Percentiles rank a stretch among this genome's conserved stretches.
Conservation (phyloP, 2,888 invertebrate genomes). For the Aphodius sticticus region DNA sequence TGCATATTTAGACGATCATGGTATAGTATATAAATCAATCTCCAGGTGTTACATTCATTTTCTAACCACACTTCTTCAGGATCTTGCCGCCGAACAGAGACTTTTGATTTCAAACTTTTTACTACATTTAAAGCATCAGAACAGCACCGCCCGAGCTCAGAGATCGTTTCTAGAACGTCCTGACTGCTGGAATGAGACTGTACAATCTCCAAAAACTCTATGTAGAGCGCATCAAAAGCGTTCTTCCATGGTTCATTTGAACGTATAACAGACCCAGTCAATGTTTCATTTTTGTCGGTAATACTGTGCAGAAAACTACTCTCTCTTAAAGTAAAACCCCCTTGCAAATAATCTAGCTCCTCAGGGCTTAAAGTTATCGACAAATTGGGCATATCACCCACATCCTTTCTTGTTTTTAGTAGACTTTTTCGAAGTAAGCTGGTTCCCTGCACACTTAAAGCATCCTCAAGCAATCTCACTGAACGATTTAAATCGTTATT, state of each 20-base stretch:
- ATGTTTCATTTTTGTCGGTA: constrained; percentile 46
- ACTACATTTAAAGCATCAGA: constrained; percentile 56
- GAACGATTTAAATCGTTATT: constrained; percentile 57
- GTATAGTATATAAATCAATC: constrained; percentile 81
- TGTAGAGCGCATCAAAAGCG: constrained; percentile 54
- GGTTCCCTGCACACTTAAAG: constrained; percentile 50
- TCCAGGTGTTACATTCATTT: constrained; percentile 90
- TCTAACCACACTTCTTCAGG: constrained; percentile 68
- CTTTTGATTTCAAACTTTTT: constrained; percentile 55
- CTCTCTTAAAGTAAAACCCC: constrained; percentile 31
- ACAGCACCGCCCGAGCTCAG: constrained; percentile 57
- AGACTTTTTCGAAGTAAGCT: constrained; percentile 41
- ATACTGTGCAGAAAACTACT: constrained; percentile 37
- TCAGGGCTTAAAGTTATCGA: constrained; percentile 48
- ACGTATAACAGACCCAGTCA: constrained; percentile 53
- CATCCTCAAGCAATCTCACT: constrained; percentile 55
- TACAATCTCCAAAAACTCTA: constrained; percentile 57
- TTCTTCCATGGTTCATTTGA: constrained; percentile 53
- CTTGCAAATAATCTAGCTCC: constrained; percentile 45
- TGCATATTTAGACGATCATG: constrained; percentile 73
- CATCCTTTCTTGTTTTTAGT: constrained; percentile 31
- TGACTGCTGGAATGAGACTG: constrained; percentile 53
- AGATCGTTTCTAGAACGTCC: constrained; percentile 54
- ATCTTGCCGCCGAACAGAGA: constrained; percentile 45
- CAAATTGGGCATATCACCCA: constrained; percentile 42